phyloP scores from a whole-genome alignment of 2,797 vertebrate species.

The Trichosurus vulpecula region DNA sequence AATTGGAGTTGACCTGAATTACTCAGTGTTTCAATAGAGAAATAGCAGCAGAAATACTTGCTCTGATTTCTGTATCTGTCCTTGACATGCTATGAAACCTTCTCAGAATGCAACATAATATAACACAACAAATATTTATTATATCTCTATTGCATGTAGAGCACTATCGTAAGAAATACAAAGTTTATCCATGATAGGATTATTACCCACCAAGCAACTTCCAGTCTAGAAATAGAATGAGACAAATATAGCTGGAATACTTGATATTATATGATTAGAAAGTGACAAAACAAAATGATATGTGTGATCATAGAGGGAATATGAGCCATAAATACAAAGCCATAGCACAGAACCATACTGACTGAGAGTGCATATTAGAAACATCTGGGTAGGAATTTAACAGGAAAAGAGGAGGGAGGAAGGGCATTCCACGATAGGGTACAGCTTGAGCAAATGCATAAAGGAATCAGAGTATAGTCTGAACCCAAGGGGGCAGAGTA shows the following conservation, averaged over 20 bases:
- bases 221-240: not conserved
- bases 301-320: not conserved
- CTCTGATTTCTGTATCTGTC: not conserved
- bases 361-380: not conserved
- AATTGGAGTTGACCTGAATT: not conserved
- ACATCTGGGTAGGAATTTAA: not conserved
- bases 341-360: not conserved
- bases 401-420: not conserved
- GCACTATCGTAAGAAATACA: not conserved
- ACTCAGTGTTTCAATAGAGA: not conserved
- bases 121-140: not conserved
- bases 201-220: not conserved
- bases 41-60: not conserved
- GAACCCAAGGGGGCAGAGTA: not conserved
- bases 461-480: not conserved
- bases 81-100: not conserved
- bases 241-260: not conserved
- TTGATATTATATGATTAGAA: not conserved
- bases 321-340: not conserved
- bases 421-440: not conserved
- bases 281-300: not conserved
- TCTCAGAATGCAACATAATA: not conserved
- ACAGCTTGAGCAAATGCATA: not conserved
- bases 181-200: not conserved
- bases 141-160: not conserved